Percentiles rank a stretch among this genome's conserved stretches.
Conservation (phyloP, 1,140 invertebrate species). For the Aphaenogaster floridana region DNA sequence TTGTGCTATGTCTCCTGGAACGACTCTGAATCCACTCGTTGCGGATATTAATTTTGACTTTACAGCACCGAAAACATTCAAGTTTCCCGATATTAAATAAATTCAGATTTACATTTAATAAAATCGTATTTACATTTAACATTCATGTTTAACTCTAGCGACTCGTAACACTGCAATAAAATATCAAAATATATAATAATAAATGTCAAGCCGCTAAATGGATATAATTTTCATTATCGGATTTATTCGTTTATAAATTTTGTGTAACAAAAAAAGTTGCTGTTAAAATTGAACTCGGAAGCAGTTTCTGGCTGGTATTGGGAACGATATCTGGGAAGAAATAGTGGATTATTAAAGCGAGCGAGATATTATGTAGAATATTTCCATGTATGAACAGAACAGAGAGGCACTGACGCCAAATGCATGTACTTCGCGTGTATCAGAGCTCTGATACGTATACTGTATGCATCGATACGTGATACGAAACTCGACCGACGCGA, state of each 20-base stretch:
- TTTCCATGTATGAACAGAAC: neutral
- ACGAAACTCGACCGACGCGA: slow-evolving; percentile 41
- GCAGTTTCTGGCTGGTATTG: neutral
- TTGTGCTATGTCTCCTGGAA: neutral
- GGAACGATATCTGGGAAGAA: neutral
- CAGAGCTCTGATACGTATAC: slow-evolving; percentile 12
- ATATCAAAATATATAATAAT: neutral
- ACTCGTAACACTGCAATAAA: neutral
- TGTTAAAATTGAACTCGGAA: neutral
- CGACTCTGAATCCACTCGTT: neutral
- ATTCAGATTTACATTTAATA: neutral
- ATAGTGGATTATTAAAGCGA: neutral
- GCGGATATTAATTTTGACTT: neutral
- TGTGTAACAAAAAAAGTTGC: neutral
- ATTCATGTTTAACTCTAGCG: neutral
- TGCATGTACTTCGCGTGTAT: slow-evolving; percentile 1
- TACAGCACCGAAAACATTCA: neutral
- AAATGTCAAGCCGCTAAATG: neutral
- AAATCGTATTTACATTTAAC: neutral
- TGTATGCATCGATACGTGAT: slow-evolving; percentile 52
- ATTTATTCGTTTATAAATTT: neutral
- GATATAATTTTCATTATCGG: neutral
- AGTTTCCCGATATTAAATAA: neutral
- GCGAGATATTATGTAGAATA: neutral
- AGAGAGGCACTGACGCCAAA: neutral